A percentile compares a stretch with the other conserved stretches of the same genome.
Evolutionary conservation across 2,113 vertebrate genomes (phyloP).

Genomic region (Jacana jacana): DNA sequence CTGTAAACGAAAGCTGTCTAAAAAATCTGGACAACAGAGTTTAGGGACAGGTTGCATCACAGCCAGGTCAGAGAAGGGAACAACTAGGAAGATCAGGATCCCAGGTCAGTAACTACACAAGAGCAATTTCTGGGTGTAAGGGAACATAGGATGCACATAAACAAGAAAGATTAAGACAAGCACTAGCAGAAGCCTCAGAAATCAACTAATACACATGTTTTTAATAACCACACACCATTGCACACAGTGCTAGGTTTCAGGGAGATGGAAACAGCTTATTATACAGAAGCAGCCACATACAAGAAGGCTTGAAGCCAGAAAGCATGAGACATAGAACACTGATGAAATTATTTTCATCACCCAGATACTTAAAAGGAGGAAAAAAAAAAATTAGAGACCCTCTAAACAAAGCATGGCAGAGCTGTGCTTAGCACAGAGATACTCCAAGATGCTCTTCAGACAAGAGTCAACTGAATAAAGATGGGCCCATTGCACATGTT

Average conservation of each 20-base stretch:
- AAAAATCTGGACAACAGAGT: background rate
- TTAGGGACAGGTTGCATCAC: background rate
- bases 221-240: background rate
- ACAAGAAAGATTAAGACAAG: background rate
- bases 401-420: background rate
- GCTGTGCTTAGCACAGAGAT: background rate
- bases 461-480: background rate
- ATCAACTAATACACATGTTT: background rate
- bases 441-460: background rate
- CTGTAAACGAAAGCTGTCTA: background rate
- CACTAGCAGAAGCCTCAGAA: background rate
- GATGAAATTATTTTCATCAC: background rate
- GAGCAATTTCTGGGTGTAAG: background rate
- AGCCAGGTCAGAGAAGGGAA: background rate
- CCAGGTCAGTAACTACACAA: background rate
- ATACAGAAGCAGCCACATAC: background rate
- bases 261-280: background rate
- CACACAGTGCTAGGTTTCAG: background rate
- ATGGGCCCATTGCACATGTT: background rate
- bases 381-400: background rate
- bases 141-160: accelerated
- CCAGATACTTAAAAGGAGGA: background rate
- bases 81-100: background rate
- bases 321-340: background rate
- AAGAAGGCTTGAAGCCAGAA: background rate